phyloP scores from a whole-genome alignment of 2,888 invertebrate genomes.

The Busseola fusca region DNA sequence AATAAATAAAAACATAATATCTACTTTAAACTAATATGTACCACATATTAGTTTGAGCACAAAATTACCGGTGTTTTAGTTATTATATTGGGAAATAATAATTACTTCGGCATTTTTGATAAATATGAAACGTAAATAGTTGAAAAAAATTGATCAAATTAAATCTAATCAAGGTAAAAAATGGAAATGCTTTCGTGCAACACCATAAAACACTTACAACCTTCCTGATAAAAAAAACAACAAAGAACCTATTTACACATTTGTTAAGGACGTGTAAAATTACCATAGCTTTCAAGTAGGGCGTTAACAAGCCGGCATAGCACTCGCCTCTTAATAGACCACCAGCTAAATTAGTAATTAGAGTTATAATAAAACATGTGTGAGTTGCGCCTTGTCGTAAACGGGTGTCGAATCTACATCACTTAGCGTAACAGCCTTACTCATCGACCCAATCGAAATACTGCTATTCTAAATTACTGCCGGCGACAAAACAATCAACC shows the following conservation, averaged over 20 bases:
- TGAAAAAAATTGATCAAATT: neutral
- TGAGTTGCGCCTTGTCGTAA: slow-evolving; percentile 37
- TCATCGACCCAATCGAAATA: slow-evolving; percentile 42
- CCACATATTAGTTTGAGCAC: neutral
- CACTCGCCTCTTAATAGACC: slow-evolving; percentile 52
- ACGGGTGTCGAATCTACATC: slow-evolving; percentile 50
- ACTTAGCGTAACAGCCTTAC: slow-evolving; percentile 49
- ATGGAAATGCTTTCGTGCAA: slow-evolving; percentile 34
- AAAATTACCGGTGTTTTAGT: neutral
- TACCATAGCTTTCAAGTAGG: slow-evolving; percentile 78
- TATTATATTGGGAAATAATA: neutral
- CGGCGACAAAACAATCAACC: slow-evolving; percentile 24
- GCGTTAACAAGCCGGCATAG: slow-evolving; percentile 61
- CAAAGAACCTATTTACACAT: slow-evolving; percentile 49
- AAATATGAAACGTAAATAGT: neutral
- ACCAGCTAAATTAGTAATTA: slow-evolving; percentile 50
- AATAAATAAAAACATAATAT: no score
- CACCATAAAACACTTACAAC: slow-evolving; percentile 48
- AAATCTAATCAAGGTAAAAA: slow-evolving; percentile 6
- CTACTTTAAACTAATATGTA: no score
- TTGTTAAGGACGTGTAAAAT: slow-evolving; percentile 71
- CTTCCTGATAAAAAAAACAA: slow-evolving; percentile 37
- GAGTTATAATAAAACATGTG: slow-evolving; percentile 51
- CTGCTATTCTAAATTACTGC: slow-evolving; percentile 40
- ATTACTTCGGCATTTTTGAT: neutral